Percentiles rank a stretch among this genome's conserved stretches.
phyloP scores from a whole-genome alignment of 2,888 invertebrate species.

The Amaurobius ferox region DNA sequence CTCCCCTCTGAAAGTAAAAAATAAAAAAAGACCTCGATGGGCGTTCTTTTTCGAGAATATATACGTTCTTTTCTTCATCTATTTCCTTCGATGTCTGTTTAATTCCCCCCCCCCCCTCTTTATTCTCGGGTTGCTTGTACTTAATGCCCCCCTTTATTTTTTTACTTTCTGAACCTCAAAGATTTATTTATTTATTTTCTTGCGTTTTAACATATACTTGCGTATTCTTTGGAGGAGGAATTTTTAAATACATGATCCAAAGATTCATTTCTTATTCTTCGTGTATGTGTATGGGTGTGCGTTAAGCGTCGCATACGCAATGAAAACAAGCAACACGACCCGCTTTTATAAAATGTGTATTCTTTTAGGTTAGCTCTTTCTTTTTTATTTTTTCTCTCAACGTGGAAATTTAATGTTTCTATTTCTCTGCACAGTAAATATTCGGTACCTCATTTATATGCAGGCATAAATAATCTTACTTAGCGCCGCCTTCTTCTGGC shows the following conservation, averaged over 20 bases:
- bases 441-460: constrained; percentile 7
- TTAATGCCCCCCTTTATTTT: constrained; percentile 37
- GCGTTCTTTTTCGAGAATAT: constrained; percentile 67
- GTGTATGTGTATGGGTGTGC: constrained; percentile 20
- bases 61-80: constrained; percentile 64
- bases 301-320: constrained; percentile 66
- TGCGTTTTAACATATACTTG: constrained; percentile 39
- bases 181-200: constrained; percentile 15
- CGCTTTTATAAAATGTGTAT: constrained; percentile 31
- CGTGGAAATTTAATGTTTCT: background rate
- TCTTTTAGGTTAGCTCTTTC: background rate
- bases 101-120: constrained; percentile 48
- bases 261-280: constrained; percentile 57
- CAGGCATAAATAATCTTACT: background rate
- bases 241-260: constrained; percentile 61
- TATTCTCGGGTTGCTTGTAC: constrained; percentile 61
- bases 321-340: constrained; percentile 52
- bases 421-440: constrained; percentile 28
- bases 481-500: background rate
- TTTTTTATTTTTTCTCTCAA: background rate
- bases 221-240: constrained; percentile 40
- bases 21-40: constrained; percentile 39
- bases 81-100: constrained; percentile 68
- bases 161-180: constrained; percentile 10
- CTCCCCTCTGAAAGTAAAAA: constrained; percentile 17